Conservation (phyloP, 1,140 invertebrate species). For the Micrasema longulum region DNA sequence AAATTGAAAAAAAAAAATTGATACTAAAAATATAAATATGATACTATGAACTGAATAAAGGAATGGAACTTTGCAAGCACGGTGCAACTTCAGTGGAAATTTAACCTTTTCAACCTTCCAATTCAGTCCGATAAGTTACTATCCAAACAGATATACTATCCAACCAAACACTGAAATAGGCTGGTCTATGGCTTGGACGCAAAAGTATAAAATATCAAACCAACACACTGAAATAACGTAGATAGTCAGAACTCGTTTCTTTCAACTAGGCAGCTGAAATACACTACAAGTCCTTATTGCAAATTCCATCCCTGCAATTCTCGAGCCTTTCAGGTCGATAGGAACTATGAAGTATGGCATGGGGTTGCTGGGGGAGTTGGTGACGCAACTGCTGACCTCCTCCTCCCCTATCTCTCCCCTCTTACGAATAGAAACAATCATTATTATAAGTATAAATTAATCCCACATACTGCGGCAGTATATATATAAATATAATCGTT, state of each 20-base stretch:
- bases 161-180: too few relatives aligned
- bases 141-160: too few relatives aligned
- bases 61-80: too few relatives aligned
- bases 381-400: conserved; percentile 27
- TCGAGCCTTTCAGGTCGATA: conserved; percentile 29
- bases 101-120: too few relatives aligned
- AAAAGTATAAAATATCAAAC: too few relatives aligned
- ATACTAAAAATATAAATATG: too few relatives aligned
- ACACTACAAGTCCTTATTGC: not conserved
- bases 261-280: conserved; percentile 12
- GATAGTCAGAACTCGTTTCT: not conserved
- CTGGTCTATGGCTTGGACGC: too few relatives aligned
- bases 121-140: too few relatives aligned
- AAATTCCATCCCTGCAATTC: conserved; percentile 19
- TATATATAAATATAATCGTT: not conserved
- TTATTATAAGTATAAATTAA: not conserved
- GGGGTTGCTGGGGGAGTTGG: not conserved
- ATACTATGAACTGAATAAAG: too few relatives aligned
- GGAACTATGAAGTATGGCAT: conserved; percentile 17
- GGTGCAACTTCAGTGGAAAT: too few relatives aligned
- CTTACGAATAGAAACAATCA: not conserved
- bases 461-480: not conserved
- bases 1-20: too few relatives aligned
- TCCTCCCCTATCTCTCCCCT: conserved; percentile 7
- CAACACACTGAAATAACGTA: not conserved